These are phyloP conservation scores for Dreissena polymorpha DNA, from an alignment of 1,140 invertebrate genomes.

Conservation along the genomic window DNA sequence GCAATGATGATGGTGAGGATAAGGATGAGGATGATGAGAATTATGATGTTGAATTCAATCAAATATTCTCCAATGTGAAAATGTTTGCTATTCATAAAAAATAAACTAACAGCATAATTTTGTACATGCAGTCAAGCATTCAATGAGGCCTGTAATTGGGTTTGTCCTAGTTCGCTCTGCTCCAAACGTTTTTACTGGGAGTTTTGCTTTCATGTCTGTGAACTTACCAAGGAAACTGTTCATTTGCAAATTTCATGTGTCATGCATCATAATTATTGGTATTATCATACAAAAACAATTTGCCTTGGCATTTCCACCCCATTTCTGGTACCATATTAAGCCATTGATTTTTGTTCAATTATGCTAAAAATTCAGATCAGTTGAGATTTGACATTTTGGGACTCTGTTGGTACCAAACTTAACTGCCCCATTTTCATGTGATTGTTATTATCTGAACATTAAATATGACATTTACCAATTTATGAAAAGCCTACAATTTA, in stretches of 20 bases:
- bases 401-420: background rate
- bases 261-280: conserved; percentile 5
- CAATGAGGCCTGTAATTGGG: too few species aligned
- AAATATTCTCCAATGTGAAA: too few species aligned
- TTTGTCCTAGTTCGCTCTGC: too few species aligned
- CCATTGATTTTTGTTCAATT: conserved; percentile 46
- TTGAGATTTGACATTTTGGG: conserved; percentile 44
- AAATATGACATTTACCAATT: conserved; percentile 54
- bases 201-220: too few species aligned
- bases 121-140: too few species aligned
- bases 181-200: too few species aligned
- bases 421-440: conserved; percentile 44
- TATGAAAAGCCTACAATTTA: conserved; percentile 37
- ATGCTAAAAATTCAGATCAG: conserved; percentile 33
- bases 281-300: conserved; percentile 3
- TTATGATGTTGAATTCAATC: too few species aligned
- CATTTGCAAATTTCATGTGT: background rate
- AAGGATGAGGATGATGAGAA: too few species aligned
- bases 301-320: conserved; percentile 14
- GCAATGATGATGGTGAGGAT: too few species aligned
- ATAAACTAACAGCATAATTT: too few species aligned
- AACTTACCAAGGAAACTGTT: background rate
- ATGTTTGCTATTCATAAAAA: too few species aligned
- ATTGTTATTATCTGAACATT: conserved; percentile 50
- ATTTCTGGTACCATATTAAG: background rate